Conservation (phyloP, 2,113 vertebrate species). For the Fukomys damarensis region DNA sequence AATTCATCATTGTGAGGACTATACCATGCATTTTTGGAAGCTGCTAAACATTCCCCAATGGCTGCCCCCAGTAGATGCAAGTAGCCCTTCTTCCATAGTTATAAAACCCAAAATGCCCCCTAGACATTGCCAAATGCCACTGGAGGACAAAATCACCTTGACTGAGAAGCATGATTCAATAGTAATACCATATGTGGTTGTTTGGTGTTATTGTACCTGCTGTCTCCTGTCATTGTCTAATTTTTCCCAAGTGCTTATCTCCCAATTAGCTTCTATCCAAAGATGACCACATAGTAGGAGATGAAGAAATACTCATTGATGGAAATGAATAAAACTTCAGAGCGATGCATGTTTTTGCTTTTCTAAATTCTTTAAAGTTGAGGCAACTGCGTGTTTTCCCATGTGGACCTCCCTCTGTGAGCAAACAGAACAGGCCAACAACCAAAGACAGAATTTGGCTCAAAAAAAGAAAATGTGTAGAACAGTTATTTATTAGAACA, state of each 20-base stretch:
- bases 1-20: background rate
- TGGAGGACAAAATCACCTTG: background rate
- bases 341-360: slow-evolving; percentile 4
- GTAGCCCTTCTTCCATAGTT: background rate
- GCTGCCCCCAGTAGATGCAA: background rate
- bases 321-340: background rate
- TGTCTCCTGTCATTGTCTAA: background rate
- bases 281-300: background rate
- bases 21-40: too few relatives aligned
- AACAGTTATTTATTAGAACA: slow-evolving; percentile 75
- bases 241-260: background rate
- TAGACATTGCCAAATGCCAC: background rate
- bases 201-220: background rate
- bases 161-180: background rate
- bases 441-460: slow-evolving; percentile 68
- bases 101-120: background rate
- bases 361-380: slow-evolving; percentile 69
- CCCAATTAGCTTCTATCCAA: background rate
- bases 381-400: slow-evolving; percentile 39
- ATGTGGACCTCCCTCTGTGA: slow-evolving; percentile 71
- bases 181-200: background rate
- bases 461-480: slow-evolving; percentile 58
- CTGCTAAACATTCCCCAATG: background rate
- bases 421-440: slow-evolving; percentile 43
- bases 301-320: background rate